phyloP scores from a whole-genome alignment of 2,888 invertebrate genomes.

The Lithodes maja region DNA sequence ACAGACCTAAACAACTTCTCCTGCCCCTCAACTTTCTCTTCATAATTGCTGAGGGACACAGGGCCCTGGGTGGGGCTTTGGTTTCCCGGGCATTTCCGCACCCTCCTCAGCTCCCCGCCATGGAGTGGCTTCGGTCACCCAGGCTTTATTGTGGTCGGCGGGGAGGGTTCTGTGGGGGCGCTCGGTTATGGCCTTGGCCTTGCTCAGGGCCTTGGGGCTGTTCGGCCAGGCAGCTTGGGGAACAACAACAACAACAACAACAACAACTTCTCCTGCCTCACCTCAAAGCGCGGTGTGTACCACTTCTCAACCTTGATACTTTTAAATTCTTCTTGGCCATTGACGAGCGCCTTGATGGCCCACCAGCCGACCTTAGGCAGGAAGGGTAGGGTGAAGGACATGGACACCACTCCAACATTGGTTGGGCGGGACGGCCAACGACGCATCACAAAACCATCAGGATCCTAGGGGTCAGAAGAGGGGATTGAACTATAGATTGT shows the following conservation, averaged over 20 bases:
- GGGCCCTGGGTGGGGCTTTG: too few relatives aligned
- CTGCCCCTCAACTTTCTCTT: conserved; percentile 74
- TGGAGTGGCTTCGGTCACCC: too few relatives aligned
- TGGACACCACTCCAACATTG: conserved; percentile 75
- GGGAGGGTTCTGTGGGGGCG: too few relatives aligned
- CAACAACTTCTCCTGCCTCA: conserved; percentile 66
- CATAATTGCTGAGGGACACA: too few relatives aligned
- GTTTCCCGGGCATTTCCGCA: too few relatives aligned
- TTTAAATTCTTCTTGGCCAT: conserved; percentile 74
- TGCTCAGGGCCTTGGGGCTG: too few relatives aligned
- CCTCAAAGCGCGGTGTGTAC: conserved; percentile 75
- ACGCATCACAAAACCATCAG: conserved; percentile 75
- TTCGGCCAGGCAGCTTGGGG: too few relatives aligned
- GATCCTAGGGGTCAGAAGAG: conserved; percentile 72
- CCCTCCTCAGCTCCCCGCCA: too few relatives aligned
- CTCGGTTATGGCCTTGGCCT: too few relatives aligned
- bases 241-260: too few relatives aligned
- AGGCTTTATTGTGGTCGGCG: too few relatives aligned
- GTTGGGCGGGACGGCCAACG: conserved; percentile 75
- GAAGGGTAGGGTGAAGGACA: conserved; percentile 74
- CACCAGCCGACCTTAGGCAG: conserved; percentile 75
- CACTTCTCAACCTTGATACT: conserved; percentile 74
- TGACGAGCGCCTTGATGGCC: conserved; percentile 74
- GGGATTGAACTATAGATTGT: not conserved
- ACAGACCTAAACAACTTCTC: too few relatives aligned